Evolutionary conservation across 2,113 vertebrate species (phyloP).

Genomic region (Glaucomys volans): DNA sequence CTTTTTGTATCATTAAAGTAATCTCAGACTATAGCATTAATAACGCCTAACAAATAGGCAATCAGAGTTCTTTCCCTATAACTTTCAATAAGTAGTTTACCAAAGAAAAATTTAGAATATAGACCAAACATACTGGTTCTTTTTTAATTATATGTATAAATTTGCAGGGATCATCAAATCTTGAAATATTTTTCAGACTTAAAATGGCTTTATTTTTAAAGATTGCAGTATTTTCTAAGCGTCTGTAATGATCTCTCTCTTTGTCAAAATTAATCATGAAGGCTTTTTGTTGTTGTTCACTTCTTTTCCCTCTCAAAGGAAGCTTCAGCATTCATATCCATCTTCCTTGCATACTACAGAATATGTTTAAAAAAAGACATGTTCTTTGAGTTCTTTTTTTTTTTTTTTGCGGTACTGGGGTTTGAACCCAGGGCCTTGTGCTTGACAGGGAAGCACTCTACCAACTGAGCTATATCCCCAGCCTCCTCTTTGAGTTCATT

Average conservation of each 20-base stretch:
- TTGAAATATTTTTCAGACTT: slow-evolving; percentile 32
- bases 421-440: no score
- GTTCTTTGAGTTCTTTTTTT: no score
- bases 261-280: slow-evolving; percentile 40
- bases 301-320: slow-evolving; percentile 8
- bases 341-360: neutral
- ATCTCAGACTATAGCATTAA: neutral
- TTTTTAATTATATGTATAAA: neutral
- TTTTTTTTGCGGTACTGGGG: no score
- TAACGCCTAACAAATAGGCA: slow-evolving; percentile 15
- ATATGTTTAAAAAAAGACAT: slow-evolving; percentile 1
- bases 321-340: neutral
- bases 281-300: neutral
- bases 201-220: neutral
- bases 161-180: slow-evolving; percentile 28
- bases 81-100: slow-evolving; percentile 28
- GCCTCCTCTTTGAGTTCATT: slow-evolving; percentile 33
- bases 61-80: neutral
- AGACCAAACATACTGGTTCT: neutral
- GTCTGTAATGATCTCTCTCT: neutral
- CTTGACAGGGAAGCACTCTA: no score
- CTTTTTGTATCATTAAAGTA: slow-evolving; percentile 2
- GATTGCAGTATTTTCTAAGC: slow-evolving; percentile 19
- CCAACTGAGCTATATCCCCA: no score
- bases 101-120: neutral